Evolutionary conservation across 2,113 vertebrate species (phyloP).

Genomic region (Mirounga angustirostris): DNA sequence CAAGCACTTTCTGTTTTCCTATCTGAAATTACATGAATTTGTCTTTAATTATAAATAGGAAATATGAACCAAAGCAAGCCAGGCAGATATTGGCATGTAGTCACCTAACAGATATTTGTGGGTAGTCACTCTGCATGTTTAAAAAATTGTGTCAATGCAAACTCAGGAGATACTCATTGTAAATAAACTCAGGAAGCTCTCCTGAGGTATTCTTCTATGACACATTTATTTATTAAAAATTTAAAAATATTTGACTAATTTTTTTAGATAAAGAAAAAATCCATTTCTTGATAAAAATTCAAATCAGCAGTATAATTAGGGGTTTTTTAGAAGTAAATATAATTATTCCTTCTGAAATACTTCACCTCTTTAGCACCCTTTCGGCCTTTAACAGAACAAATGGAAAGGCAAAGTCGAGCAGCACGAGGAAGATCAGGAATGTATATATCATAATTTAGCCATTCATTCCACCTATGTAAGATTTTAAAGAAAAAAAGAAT

Average conservation of each 20-base stretch:
- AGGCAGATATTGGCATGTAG: neutral
- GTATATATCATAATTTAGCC: conserved; percentile 98
- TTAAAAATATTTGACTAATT: conserved; percentile 1
- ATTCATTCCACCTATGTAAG: conserved; percentile 95
- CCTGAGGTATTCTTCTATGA: neutral
- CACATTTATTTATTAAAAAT: conserved; percentile 31
- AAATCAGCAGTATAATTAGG: neutral
- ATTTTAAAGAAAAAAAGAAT: conserved; percentile 47
- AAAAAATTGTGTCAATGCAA: conserved; percentile 12
- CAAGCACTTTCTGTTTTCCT: neutral
- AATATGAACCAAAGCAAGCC: neutral
- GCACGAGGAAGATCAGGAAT: conserved; percentile 98
- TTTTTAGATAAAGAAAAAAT: neutral
- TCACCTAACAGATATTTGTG: neutral
- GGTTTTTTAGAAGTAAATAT: neutral
- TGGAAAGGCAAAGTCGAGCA: conserved; percentile 97
- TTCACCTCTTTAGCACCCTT: conserved; percentile 98
- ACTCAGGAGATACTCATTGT: neutral
- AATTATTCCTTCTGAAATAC: neutral
- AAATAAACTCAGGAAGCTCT: conserved; percentile 46
- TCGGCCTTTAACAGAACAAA: conserved; percentile 98
- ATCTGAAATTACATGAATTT: conserved; percentile 47
- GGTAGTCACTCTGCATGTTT: neutral
- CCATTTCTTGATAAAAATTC: conserved; percentile 18
- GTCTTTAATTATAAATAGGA: conserved; percentile 33